These are phyloP conservation scores for Drosophila quadrilineata DNA, from an alignment of 1,140 invertebrate genomes.

Conservation along the genomic window DNA sequence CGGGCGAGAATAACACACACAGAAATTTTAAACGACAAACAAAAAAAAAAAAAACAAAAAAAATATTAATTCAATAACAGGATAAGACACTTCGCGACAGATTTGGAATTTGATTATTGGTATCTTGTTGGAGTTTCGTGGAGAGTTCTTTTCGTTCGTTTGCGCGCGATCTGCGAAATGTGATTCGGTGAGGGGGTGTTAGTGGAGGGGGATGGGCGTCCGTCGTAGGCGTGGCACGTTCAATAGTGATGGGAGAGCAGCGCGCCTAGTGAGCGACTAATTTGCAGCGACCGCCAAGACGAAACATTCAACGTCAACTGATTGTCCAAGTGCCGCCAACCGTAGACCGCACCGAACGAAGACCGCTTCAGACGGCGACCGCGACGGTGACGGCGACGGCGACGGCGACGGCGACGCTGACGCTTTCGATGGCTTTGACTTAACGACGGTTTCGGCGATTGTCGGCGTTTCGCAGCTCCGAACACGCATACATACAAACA, in stretches of 20 bases:
- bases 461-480: conserved; percentile 10
- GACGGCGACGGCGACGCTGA: conserved; percentile 11
- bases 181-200: background rate
- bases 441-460: background rate
- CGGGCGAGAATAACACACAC: too few species aligned
- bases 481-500: background rate
- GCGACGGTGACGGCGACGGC: conserved; percentile 13
- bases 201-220: background rate
- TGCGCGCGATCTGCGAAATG: background rate
- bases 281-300: conserved; percentile 71
- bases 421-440: conserved; percentile 11
- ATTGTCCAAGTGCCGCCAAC: conserved; percentile 71
- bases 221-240: too few species aligned
- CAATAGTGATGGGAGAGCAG: background rate
- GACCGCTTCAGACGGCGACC: conserved; percentile 55
- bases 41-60: background rate
- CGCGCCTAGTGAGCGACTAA: conserved; percentile 42
- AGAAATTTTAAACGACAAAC: background rate
- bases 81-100: background rate
- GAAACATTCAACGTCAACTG: conserved; percentile 79
- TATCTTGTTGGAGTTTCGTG: background rate
- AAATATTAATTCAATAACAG: background rate
- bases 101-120: background rate
- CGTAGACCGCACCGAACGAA: too few species aligned
- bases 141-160: background rate